Evolutionary conservation across 2,113 vertebrate genomes (phyloP).

Genomic region (Rana temporaria): DNA sequence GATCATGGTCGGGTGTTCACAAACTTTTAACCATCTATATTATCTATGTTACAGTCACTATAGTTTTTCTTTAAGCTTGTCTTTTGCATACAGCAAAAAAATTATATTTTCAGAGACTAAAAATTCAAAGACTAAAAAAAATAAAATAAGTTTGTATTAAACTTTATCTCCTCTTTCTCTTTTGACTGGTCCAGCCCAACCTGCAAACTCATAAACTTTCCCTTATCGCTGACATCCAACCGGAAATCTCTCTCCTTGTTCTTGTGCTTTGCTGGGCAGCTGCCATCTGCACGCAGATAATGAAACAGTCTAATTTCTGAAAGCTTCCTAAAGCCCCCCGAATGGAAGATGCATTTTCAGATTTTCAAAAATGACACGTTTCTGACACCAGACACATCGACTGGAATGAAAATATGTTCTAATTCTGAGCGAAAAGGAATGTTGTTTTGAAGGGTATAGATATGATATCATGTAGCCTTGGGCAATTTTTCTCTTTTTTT

Average conservation of each 20-base stretch:
- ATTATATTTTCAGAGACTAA: too few species aligned
- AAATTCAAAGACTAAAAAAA: not conserved
- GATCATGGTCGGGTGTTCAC: too few species aligned
- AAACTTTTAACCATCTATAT: too few species aligned
- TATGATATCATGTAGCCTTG: slow-evolving; percentile 72
- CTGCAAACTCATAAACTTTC: not conserved
- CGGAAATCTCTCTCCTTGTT: slow-evolving; percentile 1
- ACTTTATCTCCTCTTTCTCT: not conserved
- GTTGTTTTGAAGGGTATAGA: slow-evolving; percentile 71
- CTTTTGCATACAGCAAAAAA: too few species aligned
- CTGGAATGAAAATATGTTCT: slow-evolving; percentile 65
- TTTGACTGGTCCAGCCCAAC: not conserved
- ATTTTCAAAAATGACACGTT: slow-evolving; percentile 60
- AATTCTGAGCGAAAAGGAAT: slow-evolving; percentile 67
- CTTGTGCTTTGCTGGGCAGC: slow-evolving; percentile 1
- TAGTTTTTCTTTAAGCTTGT: too few species aligned
- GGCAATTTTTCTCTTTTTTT: slow-evolving; percentile 53
- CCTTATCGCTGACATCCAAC: not conserved
- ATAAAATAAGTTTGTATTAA: not conserved
- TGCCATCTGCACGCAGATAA: slow-evolving; percentile 17
- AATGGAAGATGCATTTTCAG: slow-evolving; percentile 60
- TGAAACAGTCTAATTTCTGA: slow-evolving; percentile 49
- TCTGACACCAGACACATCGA: slow-evolving; percentile 52
- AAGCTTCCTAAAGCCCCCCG: slow-evolving; percentile 32
- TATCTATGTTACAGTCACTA: too few species aligned